Conservation (phyloP, 2,797 vertebrate genomes). For the Xiphophorus birchmanni region DNA sequence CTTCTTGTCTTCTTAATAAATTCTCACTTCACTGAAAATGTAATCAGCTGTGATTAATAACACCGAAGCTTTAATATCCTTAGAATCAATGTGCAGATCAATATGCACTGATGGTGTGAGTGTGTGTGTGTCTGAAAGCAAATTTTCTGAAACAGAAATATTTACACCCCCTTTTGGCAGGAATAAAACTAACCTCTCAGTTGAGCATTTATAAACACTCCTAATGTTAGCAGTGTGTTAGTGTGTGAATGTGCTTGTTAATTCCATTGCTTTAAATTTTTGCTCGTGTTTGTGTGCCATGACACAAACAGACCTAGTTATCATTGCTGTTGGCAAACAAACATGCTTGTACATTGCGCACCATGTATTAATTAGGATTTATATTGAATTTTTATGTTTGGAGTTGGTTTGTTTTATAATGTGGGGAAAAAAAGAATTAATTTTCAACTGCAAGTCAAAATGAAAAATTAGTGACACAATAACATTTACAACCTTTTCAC, state of each 20-base stretch:
- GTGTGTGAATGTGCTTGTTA: conserved; percentile 11
- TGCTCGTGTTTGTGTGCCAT: conserved; percentile 5
- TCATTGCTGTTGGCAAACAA: conserved; percentile 37
- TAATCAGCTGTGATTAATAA: conserved; percentile 67
- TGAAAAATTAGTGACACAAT: conserved; percentile 35
- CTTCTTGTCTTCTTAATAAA: conserved; percentile 29
- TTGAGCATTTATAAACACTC: conserved; percentile 48
- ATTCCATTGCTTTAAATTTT: conserved; percentile 11
- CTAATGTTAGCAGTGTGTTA: conserved; percentile 21
- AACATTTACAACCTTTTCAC: conserved; percentile 24
- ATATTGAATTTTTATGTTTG: neutral
- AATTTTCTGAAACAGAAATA: conserved; percentile 62
- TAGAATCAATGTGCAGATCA: conserved; percentile 59
- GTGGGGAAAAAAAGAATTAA: conserved; percentile 6
- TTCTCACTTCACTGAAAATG: conserved; percentile 49
- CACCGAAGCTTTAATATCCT: conserved; percentile 51
- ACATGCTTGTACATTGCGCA: conserved; percentile 25
- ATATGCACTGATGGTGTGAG: conserved; percentile 36
- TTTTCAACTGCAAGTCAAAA: conserved; percentile 28
- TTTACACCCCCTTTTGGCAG: conserved; percentile 50
- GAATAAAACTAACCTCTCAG: conserved; percentile 56
- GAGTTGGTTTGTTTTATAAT: neutral
- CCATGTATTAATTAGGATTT: conserved; percentile 15
- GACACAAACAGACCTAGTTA: conserved; percentile 39
- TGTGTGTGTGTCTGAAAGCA: conserved; percentile 32